Evolutionary conservation across 2,888 invertebrate genomes (phyloP).

Genomic region (Latheticus oryzae): DNA sequence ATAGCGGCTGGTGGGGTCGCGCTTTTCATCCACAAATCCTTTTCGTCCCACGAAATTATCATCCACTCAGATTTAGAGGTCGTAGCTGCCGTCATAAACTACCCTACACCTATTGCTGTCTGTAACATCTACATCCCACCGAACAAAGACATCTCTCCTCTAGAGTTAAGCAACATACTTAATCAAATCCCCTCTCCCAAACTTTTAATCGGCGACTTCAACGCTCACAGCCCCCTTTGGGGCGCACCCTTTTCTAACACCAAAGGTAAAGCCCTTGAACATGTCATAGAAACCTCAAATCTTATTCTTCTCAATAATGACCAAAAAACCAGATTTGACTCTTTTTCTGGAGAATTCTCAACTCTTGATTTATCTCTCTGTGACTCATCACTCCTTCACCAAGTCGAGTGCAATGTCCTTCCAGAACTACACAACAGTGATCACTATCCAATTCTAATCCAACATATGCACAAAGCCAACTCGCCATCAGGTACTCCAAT

Average conservation of each 20-base stretch:
- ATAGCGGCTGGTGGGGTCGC: conserved; percentile 33
- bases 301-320: conserved; percentile 21
- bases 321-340: conserved; percentile 17
- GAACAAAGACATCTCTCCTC: background rate
- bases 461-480: background rate
- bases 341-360: conserved; percentile 16
- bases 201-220: conserved; percentile 34
- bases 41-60: conserved; percentile 10
- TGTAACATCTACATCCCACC: conserved; percentile 32
- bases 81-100: conserved; percentile 12
- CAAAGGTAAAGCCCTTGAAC: conserved; percentile 22
- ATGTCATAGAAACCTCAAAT: background rate
- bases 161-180: conserved; percentile 17
- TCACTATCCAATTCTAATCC: conserved; percentile 20
- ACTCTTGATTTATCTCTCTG: conserved; percentile 25
- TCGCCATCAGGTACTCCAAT: background rate
- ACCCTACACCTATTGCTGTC: conserved; percentile 18
- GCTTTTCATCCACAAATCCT: conserved; percentile 14
- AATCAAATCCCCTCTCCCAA: conserved; percentile 32
- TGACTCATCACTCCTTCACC: background rate
- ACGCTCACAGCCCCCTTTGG: conserved; percentile 28
- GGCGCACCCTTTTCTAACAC: conserved; percentile 14
- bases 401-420: background rate
- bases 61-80: conserved; percentile 29
- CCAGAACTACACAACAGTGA: conserved; percentile 2